Conservation (phyloP, 2,888 invertebrate genomes). For the Limnephilus marmoratus region DNA sequence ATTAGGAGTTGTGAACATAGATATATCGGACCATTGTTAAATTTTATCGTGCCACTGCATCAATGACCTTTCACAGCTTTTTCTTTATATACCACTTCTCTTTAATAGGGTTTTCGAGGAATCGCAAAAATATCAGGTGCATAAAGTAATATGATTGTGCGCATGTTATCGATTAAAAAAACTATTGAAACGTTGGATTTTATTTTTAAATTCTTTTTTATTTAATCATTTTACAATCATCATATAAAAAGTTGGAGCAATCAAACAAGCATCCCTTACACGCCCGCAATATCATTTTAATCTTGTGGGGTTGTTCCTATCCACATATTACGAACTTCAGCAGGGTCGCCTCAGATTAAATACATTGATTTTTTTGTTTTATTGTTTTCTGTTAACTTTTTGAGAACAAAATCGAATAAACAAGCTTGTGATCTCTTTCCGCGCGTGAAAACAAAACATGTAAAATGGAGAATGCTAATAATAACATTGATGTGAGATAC, state of each 20-base stretch:
- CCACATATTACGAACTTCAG: not conserved
- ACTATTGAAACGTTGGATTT: not conserved
- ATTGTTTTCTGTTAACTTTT: not conserved
- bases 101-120: too few species aligned
- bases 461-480: too few species aligned
- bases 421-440: too few species aligned
- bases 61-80: not conserved
- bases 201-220: not conserved
- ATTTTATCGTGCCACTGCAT: not conserved
- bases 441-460: too few species aligned
- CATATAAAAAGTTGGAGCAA: slow-evolving; percentile 53
- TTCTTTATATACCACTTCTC: not conserved
- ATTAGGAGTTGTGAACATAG: too few species aligned
- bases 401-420: not conserved
- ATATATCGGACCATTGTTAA: not conserved
- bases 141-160: too few species aligned
- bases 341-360: not conserved
- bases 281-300: slow-evolving; percentile 61
- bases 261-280: slow-evolving; percentile 52
- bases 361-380: not conserved
- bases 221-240: not conserved
- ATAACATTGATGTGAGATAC: too few species aligned
- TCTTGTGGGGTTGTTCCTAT: slow-evolving; percentile 49
- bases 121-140: too few species aligned
- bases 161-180: not conserved